Evolutionary conservation across 2,888 invertebrate genomes (phyloP), one percentile per base, ranked within the genome.

Genomic region (Ypsolopha scabrella): DNA sequence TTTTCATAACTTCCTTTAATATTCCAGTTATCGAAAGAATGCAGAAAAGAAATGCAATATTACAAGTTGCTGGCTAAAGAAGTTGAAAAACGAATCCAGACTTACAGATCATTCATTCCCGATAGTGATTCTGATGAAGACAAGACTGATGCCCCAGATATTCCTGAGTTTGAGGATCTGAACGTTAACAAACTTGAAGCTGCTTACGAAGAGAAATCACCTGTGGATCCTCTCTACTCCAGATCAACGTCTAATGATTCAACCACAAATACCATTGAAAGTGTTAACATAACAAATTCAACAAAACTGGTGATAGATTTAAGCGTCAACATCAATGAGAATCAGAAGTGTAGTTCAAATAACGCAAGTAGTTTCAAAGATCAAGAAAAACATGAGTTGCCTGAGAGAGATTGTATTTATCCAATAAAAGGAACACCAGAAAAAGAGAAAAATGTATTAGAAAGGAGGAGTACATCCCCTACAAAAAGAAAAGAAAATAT

Each of bases 61-160:
- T 92, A 92, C 68, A 91, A 88, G 67, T 77, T 90, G 47, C 75
- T 91, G 53, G 93, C 94, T 0, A 75, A 90, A 53, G 88, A 89
- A 63, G 80, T 90, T 6, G 93, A 93, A 67, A 86, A 88, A 61
- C 81, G 88, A 50, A 78, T 91, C 54, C 60, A 78, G 57, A 75
- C 85, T 10, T 47, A 43, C 24, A 9, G 43, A 6, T 6, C 24
- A 11, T 24, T 14, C 7, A 14, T n/a, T 9, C 10, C 41, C 39
- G n/a, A 10, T 11, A 7, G 39, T 0, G 75, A 75, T 2, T 63
- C 67, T 2, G 65, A 52, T 43, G 74, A 71, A 46, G 75, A 77
- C 38, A 63, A 59, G 51, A 64, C 64, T 35, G 77, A 82, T 60
- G 75, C 77, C 14, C 74, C 78, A 1, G 78, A 81, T 39, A 61